These are phyloP conservation scores for Calameuta pallipes DNA, from an alignment of 2,888 invertebrate species.

Conservation along the genomic window DNA sequence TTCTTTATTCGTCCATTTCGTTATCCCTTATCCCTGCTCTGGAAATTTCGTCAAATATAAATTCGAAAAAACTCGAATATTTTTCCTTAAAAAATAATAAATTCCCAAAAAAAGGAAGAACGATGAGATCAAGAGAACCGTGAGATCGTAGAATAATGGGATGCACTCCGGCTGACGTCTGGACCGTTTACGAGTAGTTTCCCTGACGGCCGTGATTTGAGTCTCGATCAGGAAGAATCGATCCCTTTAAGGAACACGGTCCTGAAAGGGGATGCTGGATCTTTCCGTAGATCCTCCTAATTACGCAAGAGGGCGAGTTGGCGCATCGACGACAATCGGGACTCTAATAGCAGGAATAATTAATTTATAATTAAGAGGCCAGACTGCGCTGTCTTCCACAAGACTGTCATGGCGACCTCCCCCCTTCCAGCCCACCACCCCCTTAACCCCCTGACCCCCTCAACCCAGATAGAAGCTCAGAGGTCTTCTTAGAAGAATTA, in stretches of 20 bases:
- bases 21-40: background rate
- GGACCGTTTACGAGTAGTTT: background rate
- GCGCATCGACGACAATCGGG: constrained; percentile 31
- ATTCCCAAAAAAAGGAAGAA: background rate
- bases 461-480: background rate
- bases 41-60: background rate
- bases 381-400: constrained; percentile 5
- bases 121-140: background rate
- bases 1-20: background rate
- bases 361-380: constrained; percentile 46
- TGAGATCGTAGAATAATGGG: background rate
- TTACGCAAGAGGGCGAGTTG: constrained; percentile 21
- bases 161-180: background rate
- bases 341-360: constrained; percentile 40
- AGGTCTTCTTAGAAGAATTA: background rate
- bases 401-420: background rate
- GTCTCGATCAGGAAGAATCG: background rate
- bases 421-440: too few relatives aligned
- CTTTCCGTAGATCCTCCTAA: constrained; percentile 18
- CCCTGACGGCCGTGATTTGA: background rate
- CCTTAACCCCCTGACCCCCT: too few relatives aligned
- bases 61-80: background rate
- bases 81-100: background rate
- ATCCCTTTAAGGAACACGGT: background rate
- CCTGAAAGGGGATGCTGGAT: background rate